phyloP scores from a whole-genome alignment of 2,113 vertebrate species.

The Protobothrops flavoviridis region DNA sequence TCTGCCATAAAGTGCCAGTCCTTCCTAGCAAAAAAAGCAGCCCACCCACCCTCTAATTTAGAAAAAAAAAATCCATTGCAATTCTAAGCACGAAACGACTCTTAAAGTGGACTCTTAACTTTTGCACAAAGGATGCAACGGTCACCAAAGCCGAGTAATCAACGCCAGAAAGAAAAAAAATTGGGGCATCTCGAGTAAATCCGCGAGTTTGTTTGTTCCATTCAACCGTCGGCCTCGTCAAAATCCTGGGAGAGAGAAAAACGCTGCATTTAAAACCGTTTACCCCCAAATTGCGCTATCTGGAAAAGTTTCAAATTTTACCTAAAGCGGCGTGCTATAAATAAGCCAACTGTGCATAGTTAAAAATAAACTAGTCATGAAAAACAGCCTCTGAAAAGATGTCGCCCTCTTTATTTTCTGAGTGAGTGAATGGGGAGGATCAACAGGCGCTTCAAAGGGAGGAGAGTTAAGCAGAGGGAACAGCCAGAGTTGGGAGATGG shows the following conservation, averaged over 20 bases:
- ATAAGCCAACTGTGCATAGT: not conserved
- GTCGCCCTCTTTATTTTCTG: not conserved
- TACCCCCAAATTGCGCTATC: not conserved
- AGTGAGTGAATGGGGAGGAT: not conserved
- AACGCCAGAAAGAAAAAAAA: not conserved
- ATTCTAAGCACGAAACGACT: not conserved
- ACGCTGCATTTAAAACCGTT: not conserved
- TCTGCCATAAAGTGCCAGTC: not conserved
- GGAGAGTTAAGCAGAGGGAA: not conserved
- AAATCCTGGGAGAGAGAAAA: not conserved
- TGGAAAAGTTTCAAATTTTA: not conserved
- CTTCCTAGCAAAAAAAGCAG: not conserved
- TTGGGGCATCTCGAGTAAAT: not conserved
- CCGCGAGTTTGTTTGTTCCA: not conserved
- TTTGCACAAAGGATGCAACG: not conserved
- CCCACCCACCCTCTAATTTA: too few species aligned
- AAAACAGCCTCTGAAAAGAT: not conserved
- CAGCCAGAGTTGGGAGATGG: not conserved
- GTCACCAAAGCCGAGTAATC: not conserved
- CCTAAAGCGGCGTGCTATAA: not conserved
- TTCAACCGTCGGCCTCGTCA: not conserved
- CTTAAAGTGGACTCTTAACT: not conserved
- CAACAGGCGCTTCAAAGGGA: not conserved
- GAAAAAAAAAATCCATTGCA: not conserved
- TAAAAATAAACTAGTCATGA: not conserved